Evolutionary conservation across 2,113 vertebrate species (phyloP).

Genomic region (Malurus elegans): DNA sequence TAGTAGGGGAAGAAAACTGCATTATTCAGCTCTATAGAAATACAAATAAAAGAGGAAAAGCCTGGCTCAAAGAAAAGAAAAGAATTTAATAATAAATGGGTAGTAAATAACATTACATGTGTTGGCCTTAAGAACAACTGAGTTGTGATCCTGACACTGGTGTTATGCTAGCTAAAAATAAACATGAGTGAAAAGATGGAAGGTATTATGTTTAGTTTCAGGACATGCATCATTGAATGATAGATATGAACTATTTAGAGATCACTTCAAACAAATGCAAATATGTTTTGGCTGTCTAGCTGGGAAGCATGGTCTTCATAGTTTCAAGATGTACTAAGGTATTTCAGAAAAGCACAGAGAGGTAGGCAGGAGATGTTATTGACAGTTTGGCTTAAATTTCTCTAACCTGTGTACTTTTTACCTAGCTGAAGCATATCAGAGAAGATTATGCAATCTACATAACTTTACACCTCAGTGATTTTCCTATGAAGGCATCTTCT

Average conservation of each 20-base stretch:
- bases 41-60: not conserved
- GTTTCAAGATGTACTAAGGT: not conserved
- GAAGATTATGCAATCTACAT: not conserved
- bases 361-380: not conserved
- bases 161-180: not conserved
- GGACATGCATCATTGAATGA: not conserved
- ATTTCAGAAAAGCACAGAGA: not conserved
- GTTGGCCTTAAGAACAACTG: not conserved
- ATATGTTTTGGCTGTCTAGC: not conserved
- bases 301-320: not conserved
- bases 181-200: not conserved
- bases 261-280: not conserved
- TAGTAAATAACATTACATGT: not conserved
- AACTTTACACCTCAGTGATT: not conserved
- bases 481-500: not conserved
- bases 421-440: not conserved
- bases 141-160: not conserved
- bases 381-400: not conserved
- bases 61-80: not conserved
- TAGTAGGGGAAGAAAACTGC: not conserved
- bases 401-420: not conserved
- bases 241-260: not conserved
- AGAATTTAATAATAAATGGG: not conserved
- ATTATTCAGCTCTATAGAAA: not conserved
- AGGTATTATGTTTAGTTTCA: not conserved